Evolutionary conservation across 2,888 invertebrate species (phyloP), one percentile per base, ranked within the genome.

Genomic region (Hydrotaea cyrtoneurina): DNA sequence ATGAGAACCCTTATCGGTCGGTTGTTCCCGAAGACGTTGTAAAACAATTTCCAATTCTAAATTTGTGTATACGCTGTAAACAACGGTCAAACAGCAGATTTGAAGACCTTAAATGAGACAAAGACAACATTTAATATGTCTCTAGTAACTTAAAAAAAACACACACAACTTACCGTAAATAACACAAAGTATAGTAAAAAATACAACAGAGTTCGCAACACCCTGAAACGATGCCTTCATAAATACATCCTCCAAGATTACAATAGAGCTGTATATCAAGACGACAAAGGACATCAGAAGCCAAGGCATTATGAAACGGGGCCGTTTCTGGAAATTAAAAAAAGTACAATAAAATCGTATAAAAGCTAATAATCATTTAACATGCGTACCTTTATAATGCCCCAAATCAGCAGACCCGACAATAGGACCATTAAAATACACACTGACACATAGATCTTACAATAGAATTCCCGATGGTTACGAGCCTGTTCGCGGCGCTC

Each of bases 31-130:
- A 39, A 50, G 15, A 2, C 46, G 46, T 23, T 46, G 10, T 7
- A 69, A 13, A 69, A 43, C 19, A 43, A 43, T 66, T 66, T 69
- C 69, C 69, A 69, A 69, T 46, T 69, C 46, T 23, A n/a, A 43
- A 23, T 23, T 39, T 3, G 21, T 31, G 17, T 69, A 69, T 4
- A 69, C 19, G 13, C 46, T 69, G n/a, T 69, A 46, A 1, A 69
- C 69, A 46, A 69, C 1, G 7, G 23, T 46, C 39, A 69, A 21
- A 19, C 46, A 69, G 23, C 43, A 46, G 23, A 46, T 43, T 46
- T 69, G 69, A 23, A 69, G 15, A 43, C 43, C 69, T 66, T n/a
- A 69, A 39, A 46, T 0, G 43, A 69, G n/a, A n/a, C n/a, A n/a
- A n/a, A n/a, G n/a, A n/a, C n/a, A 15, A 66, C 31, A n/a, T 11